phyloP scores from a whole-genome alignment of 2,113 vertebrate genomes.

The human (Homo sapiens) region DNA sequence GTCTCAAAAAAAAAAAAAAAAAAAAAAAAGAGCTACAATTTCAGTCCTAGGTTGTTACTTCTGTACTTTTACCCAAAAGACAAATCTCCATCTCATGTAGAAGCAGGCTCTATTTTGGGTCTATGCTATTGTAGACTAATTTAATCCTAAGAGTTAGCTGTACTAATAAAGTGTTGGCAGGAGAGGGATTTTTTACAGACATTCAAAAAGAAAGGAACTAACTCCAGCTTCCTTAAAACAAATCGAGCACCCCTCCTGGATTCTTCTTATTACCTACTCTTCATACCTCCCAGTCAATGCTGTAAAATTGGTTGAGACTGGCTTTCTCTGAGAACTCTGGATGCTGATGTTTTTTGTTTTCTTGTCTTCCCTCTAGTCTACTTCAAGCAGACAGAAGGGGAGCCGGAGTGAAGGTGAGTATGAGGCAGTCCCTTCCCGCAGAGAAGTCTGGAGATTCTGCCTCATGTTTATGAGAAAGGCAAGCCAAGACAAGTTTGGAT shows the following conservation, averaged over 20 bases:
- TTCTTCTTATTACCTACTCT: neutral
- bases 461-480: neutral
- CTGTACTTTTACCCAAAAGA: neutral
- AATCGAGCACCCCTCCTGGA: neutral
- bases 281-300: neutral
- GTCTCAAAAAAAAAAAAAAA: too few species aligned
- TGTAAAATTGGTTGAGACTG: neutral
- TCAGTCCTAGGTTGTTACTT: neutral
- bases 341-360: neutral
- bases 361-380: neutral
- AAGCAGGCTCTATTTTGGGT: neutral
- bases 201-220: neutral
- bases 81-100: neutral
- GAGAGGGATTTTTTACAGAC: neutral
- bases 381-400: neutral
- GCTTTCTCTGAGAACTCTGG: neutral
- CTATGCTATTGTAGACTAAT: neutral
- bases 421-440: neutral
- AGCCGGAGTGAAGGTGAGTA: neutral
- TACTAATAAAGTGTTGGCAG: neutral
- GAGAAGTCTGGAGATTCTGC: neutral
- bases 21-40: neutral
- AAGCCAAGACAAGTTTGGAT: constrained; percentile 6
- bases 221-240: neutral
- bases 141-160: neutral